phyloP scores from a whole-genome alignment of 2,113 vertebrate genomes.

The Calypte anna region DNA sequence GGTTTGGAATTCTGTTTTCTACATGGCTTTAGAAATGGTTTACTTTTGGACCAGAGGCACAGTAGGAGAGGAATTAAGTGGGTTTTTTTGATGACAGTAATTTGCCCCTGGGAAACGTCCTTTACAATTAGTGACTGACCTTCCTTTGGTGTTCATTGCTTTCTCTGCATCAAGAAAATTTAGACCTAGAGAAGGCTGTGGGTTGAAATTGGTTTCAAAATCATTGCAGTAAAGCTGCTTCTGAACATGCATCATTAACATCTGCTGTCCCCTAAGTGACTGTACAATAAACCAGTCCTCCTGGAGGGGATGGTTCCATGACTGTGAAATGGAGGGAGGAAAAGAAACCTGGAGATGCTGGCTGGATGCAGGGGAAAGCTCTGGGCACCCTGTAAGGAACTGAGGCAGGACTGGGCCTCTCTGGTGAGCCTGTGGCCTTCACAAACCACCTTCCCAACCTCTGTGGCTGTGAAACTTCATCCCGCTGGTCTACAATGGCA shows the following conservation, averaged over 20 bases:
- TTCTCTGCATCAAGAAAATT: neutral
- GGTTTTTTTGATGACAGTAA: rapidly evolving
- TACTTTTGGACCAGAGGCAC: neutral
- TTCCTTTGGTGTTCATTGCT: neutral
- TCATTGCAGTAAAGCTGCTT: neutral
- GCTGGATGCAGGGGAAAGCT: neutral
- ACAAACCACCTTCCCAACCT: neutral
- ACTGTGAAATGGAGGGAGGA: neutral
- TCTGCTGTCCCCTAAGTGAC: neutral
- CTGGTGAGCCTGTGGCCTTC: neutral
- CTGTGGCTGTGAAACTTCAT: neutral
- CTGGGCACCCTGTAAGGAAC: neutral
- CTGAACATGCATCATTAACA: neutral
- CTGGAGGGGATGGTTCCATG: neutral
- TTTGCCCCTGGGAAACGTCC: neutral
- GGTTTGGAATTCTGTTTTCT: neutral
- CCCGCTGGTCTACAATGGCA: neutral
- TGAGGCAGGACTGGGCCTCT: neutral
- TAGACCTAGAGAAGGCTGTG: neutral
- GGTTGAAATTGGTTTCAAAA: neutral
- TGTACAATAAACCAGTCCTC: neutral
- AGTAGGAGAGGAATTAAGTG: neutral
- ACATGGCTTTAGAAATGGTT: neutral
- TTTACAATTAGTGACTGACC: neutral
- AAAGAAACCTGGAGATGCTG: neutral